These are phyloP conservation scores for Hedychridium roseum DNA, from an alignment of 2,888 invertebrate species.

Conservation along the genomic window DNA sequence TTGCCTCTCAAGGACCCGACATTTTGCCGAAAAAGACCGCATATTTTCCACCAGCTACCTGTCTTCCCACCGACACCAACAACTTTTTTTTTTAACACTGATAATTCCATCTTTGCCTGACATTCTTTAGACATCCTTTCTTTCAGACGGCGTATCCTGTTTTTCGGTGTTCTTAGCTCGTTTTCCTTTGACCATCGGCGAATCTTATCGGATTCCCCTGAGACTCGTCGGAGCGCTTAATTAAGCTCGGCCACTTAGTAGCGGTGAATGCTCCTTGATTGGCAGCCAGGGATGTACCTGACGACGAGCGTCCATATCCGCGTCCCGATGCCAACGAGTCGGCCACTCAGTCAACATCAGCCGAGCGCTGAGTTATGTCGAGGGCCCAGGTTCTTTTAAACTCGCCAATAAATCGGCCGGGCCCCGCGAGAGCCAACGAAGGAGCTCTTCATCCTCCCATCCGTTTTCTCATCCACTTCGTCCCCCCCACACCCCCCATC, in stretches of 20 bases:
- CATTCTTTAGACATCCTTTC: too few relatives aligned
- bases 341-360: conserved; percentile 55
- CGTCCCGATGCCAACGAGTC: conserved; percentile 40
- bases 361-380: conserved; percentile 55
- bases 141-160: too few relatives aligned
- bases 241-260: conserved; percentile 53
- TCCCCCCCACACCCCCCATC: conserved; percentile 10
- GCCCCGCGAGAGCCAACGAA: conserved; percentile 28
- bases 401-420: conserved; percentile 55
- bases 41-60: conserved; percentile 14
- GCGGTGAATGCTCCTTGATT: conserved; percentile 55
- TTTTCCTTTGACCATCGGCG: conserved; percentile 7
- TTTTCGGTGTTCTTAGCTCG: too few relatives aligned
- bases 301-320: conserved; percentile 36
- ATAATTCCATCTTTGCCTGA: too few relatives aligned
- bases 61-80: too few relatives aligned
- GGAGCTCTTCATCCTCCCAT: conserved; percentile 29
- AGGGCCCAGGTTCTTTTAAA: conserved; percentile 55
- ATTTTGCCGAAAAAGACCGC: conserved; percentile 16
- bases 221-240: conserved; percentile 42
- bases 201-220: neutral
- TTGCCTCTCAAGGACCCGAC: conserved; percentile 25
- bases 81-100: too few relatives aligned
- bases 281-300: conserved; percentile 47
- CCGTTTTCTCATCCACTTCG: conserved; percentile 13